Percentiles rank a stretch among this genome's conserved stretches.
phyloP scores from a whole-genome alignment of 2,113 vertebrate species.

The Syngnathus scovelli region DNA sequence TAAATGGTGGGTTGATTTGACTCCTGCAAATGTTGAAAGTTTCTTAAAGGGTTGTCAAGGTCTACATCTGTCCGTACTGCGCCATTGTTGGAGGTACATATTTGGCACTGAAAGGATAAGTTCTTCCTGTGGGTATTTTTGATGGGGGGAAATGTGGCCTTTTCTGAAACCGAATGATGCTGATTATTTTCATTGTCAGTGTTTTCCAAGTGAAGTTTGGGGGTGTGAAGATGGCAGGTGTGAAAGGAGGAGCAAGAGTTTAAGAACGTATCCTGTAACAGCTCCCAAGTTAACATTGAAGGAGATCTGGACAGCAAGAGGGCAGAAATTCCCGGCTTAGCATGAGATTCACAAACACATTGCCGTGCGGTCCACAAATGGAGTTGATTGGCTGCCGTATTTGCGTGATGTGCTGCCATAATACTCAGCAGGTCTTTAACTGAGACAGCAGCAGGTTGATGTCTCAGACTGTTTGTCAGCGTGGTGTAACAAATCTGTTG shows the following conservation, averaged over 20 bases:
- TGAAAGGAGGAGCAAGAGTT: neutral
- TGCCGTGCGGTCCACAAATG: constrained; percentile 47
- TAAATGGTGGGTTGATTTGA: neutral
- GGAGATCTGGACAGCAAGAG: neutral
- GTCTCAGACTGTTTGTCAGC: constrained; percentile 6
- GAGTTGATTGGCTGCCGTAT: constrained; percentile 45
- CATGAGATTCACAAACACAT: constrained; percentile 3
- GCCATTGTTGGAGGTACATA: neutral
- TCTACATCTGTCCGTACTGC: neutral
- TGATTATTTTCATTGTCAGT: neutral
- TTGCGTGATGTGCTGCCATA: constrained; percentile 52
- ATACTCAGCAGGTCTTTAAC: constrained; percentile 48
- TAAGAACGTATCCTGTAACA: constrained; percentile 17
- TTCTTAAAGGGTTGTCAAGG: neutral
- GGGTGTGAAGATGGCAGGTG: neutral
- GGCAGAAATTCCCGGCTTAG: neutral
- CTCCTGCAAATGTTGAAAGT: neutral
- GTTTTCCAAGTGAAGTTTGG: neutral
- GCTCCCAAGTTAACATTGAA: constrained; percentile 33
- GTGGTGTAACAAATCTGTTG: constrained; percentile 12
- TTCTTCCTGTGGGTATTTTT: neutral
- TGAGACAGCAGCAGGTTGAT: constrained; percentile 36
- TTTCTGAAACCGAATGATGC: neutral
- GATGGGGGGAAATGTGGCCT: neutral
- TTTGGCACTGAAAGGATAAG: constrained; percentile 6